Percentiles rank a stretch among this genome's conserved stretches.
phyloP scores from a whole-genome alignment of 2,888 invertebrate species.

The Acrobasis suavella region DNA sequence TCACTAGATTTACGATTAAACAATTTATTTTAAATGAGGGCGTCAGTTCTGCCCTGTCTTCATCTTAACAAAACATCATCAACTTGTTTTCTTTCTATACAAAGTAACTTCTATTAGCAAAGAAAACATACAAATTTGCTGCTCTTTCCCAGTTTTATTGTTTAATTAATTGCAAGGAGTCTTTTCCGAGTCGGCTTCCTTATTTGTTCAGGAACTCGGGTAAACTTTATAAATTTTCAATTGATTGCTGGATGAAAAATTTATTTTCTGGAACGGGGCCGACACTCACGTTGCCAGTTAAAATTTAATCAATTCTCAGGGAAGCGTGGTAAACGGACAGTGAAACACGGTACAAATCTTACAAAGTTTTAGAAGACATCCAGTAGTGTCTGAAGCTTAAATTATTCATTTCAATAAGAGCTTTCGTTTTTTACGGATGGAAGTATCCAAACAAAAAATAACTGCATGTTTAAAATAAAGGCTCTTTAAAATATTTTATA shows the following conservation, averaged over 20 bases:
- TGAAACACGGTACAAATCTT: neutral
- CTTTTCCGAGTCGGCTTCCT: neutral
- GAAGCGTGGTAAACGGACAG: conserved; percentile 7
- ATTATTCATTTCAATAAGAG: too few species aligned
- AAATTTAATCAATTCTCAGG: conserved; percentile 30
- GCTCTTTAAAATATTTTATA: too few species aligned
- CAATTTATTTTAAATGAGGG: too few species aligned
- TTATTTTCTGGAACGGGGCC: conserved; percentile 23
- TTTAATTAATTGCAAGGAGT: conserved; percentile 4
- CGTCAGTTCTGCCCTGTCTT: too few species aligned
- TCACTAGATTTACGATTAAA: too few species aligned
- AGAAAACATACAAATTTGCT: conserved; percentile 1
- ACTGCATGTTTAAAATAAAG: too few species aligned
- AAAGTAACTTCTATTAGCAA: neutral
- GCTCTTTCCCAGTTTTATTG: neutral
- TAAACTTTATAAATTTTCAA: conserved; percentile 26
- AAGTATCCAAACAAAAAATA: too few species aligned
- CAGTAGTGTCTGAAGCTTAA: neutral
- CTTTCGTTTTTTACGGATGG: too few species aligned
- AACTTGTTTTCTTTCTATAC: too few species aligned
- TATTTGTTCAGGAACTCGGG: conserved; percentile 8
- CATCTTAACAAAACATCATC: too few species aligned
- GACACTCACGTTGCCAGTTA: conserved; percentile 26
- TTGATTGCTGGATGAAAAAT: conserved; percentile 24
- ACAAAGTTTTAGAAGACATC: neutral